A percentile compares a stretch with the other conserved stretches of the same genome.
phyloP scores from a whole-genome alignment of 2,888 invertebrate species.

The Perizoma flavofasciatum region DNA sequence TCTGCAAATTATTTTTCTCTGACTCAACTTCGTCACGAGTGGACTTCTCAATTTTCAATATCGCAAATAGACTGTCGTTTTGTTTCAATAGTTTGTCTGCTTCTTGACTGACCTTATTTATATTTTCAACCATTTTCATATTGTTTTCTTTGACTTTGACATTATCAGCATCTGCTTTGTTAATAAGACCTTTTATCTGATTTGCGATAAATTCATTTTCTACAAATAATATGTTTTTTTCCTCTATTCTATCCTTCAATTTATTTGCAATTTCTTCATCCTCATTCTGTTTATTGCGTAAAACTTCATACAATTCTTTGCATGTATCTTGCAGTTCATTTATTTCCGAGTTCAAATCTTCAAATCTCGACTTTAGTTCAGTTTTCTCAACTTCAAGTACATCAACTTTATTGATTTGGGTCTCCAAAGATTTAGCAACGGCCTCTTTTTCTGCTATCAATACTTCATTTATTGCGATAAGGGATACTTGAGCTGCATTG shows the following conservation, averaged over 20 bases:
- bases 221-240: constrained; percentile 24
- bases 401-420: constrained; percentile 9
- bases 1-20: constrained; percentile 41
- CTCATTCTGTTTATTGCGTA: constrained; percentile 6
- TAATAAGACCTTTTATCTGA: constrained; percentile 1
- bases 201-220: constrained; percentile 18
- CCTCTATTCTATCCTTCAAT: constrained; percentile 28
- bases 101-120: constrained; percentile 12
- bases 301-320: constrained; percentile 6
- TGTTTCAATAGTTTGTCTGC: constrained; percentile 18
- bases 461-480: constrained; percentile 15
- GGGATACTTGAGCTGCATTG: constrained; percentile 7
- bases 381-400: constrained; percentile 11
- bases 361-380: constrained; percentile 3
- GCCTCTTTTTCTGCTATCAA: constrained; percentile 21
- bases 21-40: constrained; percentile 44
- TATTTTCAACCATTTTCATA: constrained; percentile 18
- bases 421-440: constrained; percentile 15
- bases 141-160: constrained; percentile 21
- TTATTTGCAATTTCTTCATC: constrained; percentile 27
- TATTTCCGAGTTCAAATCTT: constrained; percentile 10
- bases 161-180: constrained; percentile 6
- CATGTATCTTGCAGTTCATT: constrained; percentile 5
- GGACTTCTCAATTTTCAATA: constrained; percentile 44
- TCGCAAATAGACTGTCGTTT: constrained; percentile 35